Conservation (phyloP, 53 echinoderm and acorn worm genomes). For the Hippasteria phrygiana region DNA sequence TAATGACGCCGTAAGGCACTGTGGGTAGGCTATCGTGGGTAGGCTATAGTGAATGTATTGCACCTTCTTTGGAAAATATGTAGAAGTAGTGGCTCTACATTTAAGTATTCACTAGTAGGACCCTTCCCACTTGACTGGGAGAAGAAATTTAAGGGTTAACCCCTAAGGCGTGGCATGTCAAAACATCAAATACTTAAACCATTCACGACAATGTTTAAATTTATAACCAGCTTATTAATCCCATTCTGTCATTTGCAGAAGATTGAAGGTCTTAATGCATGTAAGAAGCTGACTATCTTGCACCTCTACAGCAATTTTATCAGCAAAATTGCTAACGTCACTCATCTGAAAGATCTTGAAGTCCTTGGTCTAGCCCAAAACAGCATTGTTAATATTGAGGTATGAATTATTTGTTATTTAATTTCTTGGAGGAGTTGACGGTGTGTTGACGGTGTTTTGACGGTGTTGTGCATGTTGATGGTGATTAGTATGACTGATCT, state of each 20-base stretch:
- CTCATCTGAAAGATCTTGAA: conserved; percentile 83
- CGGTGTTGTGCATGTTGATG: background rate
- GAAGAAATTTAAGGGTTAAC: no score
- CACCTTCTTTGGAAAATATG: no score
- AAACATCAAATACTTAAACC: no score
- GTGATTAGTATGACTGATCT: background rate
- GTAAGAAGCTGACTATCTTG: conserved; percentile 68
- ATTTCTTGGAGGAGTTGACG: background rate
- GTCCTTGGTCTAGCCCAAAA: conserved; percentile 86
- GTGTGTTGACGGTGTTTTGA: background rate
- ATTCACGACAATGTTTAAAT: no score
- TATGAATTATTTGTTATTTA: conserved; percentile 57
- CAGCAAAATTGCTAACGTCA: conserved; percentile 74
- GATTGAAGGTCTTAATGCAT: conserved; percentile 83
- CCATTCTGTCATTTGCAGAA: conserved; percentile 55
- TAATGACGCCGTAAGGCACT: no score
- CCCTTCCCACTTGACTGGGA: no score
- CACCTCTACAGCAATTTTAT: conserved; percentile 91
- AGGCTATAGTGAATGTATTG: no score
- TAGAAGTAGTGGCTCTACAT: no score
- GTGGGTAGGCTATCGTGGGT: no score
- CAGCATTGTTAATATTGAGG: conserved; percentile 90
- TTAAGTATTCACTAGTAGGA: no score
- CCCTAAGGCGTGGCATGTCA: no score
- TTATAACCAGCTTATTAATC: no score